Evolutionary conservation across 2,888 invertebrate species (phyloP).

Genomic region (Sphaerophoria rueppellii): DNA sequence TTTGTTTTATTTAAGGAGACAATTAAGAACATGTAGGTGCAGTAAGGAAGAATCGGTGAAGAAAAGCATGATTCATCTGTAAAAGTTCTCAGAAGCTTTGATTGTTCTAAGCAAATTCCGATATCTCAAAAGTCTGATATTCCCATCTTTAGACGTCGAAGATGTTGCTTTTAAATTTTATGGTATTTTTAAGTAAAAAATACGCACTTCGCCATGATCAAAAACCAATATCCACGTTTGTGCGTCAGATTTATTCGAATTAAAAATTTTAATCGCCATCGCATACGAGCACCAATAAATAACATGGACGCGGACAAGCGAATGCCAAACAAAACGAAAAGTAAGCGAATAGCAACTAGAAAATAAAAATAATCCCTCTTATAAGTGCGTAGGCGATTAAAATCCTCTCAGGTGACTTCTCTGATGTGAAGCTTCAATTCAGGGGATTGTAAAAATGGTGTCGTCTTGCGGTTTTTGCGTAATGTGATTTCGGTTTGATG

Average conservation of each 20-base stretch:
- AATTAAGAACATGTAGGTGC: slow-evolving; percentile 53
- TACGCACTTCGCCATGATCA: neutral
- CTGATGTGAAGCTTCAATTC: too few species aligned
- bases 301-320: neutral
- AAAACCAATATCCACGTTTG: slow-evolving; percentile 13
- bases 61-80: slow-evolving; percentile 27
- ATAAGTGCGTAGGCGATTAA: slow-evolving; percentile 4
- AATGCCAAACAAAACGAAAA: neutral
- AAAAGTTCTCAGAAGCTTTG: too few species aligned
- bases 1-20: neutral
- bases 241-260: slow-evolving; percentile 19
- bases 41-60: slow-evolving; percentile 22
- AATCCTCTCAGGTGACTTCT: too few species aligned
- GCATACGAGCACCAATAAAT: neutral
- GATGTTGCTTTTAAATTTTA: slow-evolving; percentile 8
- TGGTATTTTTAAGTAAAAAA: neutral
- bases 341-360: neutral
- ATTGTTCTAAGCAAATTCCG: too few species aligned
- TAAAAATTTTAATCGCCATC: slow-evolving; percentile 19
- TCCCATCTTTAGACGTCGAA: slow-evolving; percentile 30
- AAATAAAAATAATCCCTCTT: slow-evolving; percentile 4
- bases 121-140: too few species aligned
- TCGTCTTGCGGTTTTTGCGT: too few species aligned
- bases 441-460: too few species aligned
- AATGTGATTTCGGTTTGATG: too few species aligned